phyloP scores from a whole-genome alignment of 2,888 invertebrate genomes.

The Drosophila monieri region DNA sequence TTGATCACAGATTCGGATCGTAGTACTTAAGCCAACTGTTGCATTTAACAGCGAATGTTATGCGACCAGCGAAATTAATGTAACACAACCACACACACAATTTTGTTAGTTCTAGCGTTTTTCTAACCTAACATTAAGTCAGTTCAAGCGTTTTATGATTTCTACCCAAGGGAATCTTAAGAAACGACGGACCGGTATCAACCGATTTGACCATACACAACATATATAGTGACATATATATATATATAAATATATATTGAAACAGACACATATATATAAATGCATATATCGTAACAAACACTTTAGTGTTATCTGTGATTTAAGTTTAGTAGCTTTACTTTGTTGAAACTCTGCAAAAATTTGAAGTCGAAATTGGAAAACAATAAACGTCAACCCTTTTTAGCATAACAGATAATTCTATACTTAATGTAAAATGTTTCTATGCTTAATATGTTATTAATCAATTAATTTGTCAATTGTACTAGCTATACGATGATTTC shows the following conservation, averaged over 20 bases:
- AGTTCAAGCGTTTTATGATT: slow-evolving; percentile 66
- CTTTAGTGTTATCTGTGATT: slow-evolving; percentile 83
- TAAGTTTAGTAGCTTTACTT: slow-evolving; percentile 83
- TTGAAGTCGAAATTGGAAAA: slow-evolving; percentile 42
- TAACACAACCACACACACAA: slow-evolving; percentile 35
- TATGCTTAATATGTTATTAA: slow-evolving; percentile 60
- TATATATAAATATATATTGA: slow-evolving; percentile 40
- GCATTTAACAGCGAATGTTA: slow-evolving; percentile 59
- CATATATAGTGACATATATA: slow-evolving; percentile 27
- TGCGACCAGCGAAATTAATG: slow-evolving; percentile 23
- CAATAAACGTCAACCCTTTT: slow-evolving; percentile 48
- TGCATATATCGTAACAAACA: slow-evolving; percentile 74
- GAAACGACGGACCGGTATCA: slow-evolving; percentile 30
- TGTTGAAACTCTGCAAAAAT: slow-evolving; percentile 67
- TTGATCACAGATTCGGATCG: slow-evolving; percentile 55
- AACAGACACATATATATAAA: slow-evolving; percentile 46
- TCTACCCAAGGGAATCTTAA: slow-evolving; percentile 32
- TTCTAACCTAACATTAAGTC: slow-evolving; percentile 64
- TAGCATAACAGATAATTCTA: slow-evolving; percentile 39
- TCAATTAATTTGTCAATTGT: slow-evolving; percentile 62
- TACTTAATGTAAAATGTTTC: slow-evolving; percentile 48
- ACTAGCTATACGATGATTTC: slow-evolving; percentile 43
- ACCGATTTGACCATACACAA: slow-evolving; percentile 38
- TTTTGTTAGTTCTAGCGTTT: slow-evolving; percentile 66
- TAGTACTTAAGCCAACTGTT: slow-evolving; percentile 71